Evolutionary conservation across 1,140 invertebrate genomes (phyloP), one percentile per base, ranked within the genome.

Genomic region (Trichonephila inaurata): DNA sequence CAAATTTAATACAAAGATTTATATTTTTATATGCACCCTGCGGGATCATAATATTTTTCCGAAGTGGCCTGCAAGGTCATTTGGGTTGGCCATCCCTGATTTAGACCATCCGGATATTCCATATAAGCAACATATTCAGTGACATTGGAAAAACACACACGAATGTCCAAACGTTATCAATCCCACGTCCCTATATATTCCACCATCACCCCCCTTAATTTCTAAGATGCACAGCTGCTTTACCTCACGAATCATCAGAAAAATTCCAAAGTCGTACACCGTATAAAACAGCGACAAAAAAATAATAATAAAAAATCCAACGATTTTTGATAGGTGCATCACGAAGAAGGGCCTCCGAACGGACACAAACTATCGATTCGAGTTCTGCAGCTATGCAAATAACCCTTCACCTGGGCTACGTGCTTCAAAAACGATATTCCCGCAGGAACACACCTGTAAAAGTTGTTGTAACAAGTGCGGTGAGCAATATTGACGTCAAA

Each of bases 351-450:
- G 6, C 14, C 21, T 10, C 21, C 14, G 82, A 60, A 85, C 44
- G 82, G 58, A 51, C 82, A 85, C 58, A 85, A 85, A 85, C 82
- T 85, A 85, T 85, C 82, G 72, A 83, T 60, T 44, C 82, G 82
- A 83, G 82, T 60, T 44, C n/a, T 58, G 86, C 86, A 88, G 88
- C 88, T 89, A 89, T 89, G 88, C 88, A 89, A 89, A 89, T 89
- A 89, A 89, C 88, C 88, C 88, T 89, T 89, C 88, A 89, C 88
- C 88, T 89, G 88, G 58, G 72, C 72, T 40, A 33, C 72, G 72
- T 40, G 72, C 72, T 28, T 77, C 72, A 18, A 6, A 64, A 18
- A 21, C 16, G 16, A 64, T 64, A 19, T 77, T 16, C 3, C 28
- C 6, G 28, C 16, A 18, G 24, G 6, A 40, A 33, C 60, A 18